A percentile compares a stretch with the other conserved stretches of the same genome.
These are phyloP conservation scores for Amphipoea lucens DNA, from an alignment of 2,888 invertebrate species.

Conservation along the genomic window DNA sequence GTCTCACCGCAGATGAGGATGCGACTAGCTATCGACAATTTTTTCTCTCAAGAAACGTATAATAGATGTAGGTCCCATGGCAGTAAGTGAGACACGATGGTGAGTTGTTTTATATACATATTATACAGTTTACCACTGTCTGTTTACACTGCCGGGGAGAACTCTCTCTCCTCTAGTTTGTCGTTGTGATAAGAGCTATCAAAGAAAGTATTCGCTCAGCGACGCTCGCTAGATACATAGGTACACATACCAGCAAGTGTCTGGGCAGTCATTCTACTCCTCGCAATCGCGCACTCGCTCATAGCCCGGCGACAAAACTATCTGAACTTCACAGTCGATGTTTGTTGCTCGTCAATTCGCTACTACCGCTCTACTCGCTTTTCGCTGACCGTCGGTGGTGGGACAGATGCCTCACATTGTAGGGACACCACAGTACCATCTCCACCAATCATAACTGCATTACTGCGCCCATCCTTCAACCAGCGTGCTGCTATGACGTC, in stretches of 20 bases:
- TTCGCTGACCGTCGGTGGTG: not conserved
- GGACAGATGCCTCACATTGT: not conserved
- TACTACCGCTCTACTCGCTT: not conserved
- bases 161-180: not conserved
- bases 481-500: conserved; percentile 28
- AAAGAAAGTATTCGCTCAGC: not conserved
- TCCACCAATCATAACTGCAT: conserved; percentile 43
- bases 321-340: not conserved
- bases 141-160: not conserved
- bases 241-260: not conserved
- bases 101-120: too few species aligned
- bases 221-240: not conserved
- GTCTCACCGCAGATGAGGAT: not conserved
- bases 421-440: conserved; percentile 1
- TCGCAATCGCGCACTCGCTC: not conserved
- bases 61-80: too few species aligned
- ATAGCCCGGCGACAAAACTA: not conserved
- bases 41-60: not conserved
- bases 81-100: too few species aligned
- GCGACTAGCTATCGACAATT: not conserved
- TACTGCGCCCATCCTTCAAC: conserved; percentile 49
- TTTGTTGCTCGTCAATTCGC: not conserved
- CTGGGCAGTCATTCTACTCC: not conserved
- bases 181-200: not conserved
- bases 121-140: too few species aligned